Conservation (phyloP, 2,113 vertebrate species). For the Antechinus flavipes region DNA sequence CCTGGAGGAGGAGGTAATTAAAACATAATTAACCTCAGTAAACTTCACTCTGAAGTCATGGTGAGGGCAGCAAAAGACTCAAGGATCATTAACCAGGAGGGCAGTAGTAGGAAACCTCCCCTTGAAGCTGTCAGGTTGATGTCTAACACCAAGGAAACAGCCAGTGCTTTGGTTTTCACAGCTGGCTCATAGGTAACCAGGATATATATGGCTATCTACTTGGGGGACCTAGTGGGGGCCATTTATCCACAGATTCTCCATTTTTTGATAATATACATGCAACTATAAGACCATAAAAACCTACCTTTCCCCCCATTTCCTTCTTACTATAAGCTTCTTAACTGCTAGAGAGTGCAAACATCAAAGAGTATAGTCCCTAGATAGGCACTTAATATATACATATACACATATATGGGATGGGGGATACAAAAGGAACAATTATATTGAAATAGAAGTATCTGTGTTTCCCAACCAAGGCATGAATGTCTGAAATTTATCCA, state of each 20-base stretch:
- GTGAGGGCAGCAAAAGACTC: constrained; percentile 25
- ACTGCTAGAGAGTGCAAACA: background rate
- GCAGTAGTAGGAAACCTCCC: background rate
- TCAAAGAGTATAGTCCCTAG: background rate
- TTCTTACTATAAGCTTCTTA: background rate
- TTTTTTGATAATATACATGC: background rate
- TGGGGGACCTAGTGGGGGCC: background rate
- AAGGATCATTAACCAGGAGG: constrained; percentile 60
- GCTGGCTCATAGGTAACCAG: background rate
- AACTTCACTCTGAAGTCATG: constrained; percentile 17
- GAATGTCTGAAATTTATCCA: background rate
- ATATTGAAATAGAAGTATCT: background rate
- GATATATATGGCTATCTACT: background rate
- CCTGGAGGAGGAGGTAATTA: constrained; percentile 62
- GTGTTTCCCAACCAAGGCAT: background rate
- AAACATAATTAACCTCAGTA: constrained; percentile 67
- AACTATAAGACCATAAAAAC: background rate
- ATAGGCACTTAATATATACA: background rate
- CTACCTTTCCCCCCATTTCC: background rate
- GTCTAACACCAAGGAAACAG: background rate
- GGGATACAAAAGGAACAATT: background rate
- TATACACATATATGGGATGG: too few species aligned
- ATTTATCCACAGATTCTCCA: background rate
- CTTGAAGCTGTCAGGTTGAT: background rate
- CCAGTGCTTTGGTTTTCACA: background rate